Evolutionary conservation across 2,113 vertebrate genomes (phyloP), one percentile per base, ranked within the genome.

Genomic region (Stigmatopora nigra): DNA sequence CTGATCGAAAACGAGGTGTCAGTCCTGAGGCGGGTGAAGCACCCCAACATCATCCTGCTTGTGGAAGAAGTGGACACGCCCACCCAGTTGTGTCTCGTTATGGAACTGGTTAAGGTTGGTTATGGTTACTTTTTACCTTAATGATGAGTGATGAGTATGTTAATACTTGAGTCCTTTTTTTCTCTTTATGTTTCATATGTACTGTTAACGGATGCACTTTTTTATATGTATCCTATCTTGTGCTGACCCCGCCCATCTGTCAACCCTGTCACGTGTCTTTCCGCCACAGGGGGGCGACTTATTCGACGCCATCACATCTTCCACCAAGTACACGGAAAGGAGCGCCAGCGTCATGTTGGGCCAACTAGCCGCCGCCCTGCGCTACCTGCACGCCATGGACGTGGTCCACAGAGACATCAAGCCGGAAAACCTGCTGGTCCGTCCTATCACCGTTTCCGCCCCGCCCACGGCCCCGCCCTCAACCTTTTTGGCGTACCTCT

Each of bases 31-130:
- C 91, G 76, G 45, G 94, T 99, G 73, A 98, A 98, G 55, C 97
- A 99, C 68, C 95, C 97, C 1, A 99, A 99, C 83, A 95, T 99
- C 86, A 97, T 99, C 80, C 95, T 98, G 95, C 80, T 99, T 75
- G 86, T 98, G 0, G 97, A 99, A 82, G 97, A 99, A 84, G 92
- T 98, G 91, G 95, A 98, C 78, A 98, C 94, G 0, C 76, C 92
- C 4, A 70, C 91, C 1, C 95, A 99, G 22, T 93, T 98, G 64
- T 97, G 92, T 62, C 87, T 99, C 71, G 95, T 99, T 65, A 99
- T 99, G 97, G 97, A 99, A 78, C 79, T 98, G 45, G 95, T 98
- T 67, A 98, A 98, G 92, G 97, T 97, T 41, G 2, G 38, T 41
- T 41, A 10, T 41, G 6, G 6, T 41, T 41, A n/a, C n/a, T n/a